Base-by-base conservation (phyloP, 2,797 vertebrate species). In the Sylvilagus floridanus region DNA sequence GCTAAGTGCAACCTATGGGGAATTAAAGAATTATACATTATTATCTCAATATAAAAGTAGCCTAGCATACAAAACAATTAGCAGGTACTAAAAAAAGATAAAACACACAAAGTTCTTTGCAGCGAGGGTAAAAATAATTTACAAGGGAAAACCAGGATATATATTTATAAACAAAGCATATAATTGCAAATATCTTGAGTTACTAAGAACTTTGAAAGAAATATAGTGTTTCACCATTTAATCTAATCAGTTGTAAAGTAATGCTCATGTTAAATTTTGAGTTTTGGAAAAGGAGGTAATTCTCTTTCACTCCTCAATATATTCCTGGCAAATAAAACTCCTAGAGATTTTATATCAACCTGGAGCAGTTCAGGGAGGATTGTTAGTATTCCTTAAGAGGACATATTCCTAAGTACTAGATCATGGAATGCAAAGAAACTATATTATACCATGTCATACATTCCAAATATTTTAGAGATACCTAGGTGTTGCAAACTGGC, bases 171-270 rank as follows among this genome's bases (percentile, higher is more conserved):
- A 77, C 7, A 91, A 89, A 90, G 68, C 10, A 87, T 28, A 52
- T 84, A 92, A 71, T 95, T 96, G 92, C 57, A 97, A 95, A 93
- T 77, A 78, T 19, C 82, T 77, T 85, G 90, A 30, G 42, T 90
- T 95, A 97, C 93, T 96, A 96, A 97, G 77, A 13, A 96, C 54
- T 94, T 96, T 93, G 79, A 63, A 83, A 95, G 35, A 75, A 35
- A 65, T 81, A 93, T 73, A 94, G 11, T 76, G 84, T 95, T 37
- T 32, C 84, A 85, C 72, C n/a, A 93, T 28, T n/a, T 32, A 78
- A 72, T 89, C 83, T 0, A 85, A 57, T 26, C 88, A 93, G 69
- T 71, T 94, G 28, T 8, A 73, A 62, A 4, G 1, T 69, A 22
- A 68, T 82, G 5, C 5, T 94, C 54, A 57, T 21, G 42, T 21